Evolutionary conservation across 1,140 invertebrate genomes (phyloP), one percentile per base, ranked within the genome.

Genomic region (Drosophila obscura): DNA sequence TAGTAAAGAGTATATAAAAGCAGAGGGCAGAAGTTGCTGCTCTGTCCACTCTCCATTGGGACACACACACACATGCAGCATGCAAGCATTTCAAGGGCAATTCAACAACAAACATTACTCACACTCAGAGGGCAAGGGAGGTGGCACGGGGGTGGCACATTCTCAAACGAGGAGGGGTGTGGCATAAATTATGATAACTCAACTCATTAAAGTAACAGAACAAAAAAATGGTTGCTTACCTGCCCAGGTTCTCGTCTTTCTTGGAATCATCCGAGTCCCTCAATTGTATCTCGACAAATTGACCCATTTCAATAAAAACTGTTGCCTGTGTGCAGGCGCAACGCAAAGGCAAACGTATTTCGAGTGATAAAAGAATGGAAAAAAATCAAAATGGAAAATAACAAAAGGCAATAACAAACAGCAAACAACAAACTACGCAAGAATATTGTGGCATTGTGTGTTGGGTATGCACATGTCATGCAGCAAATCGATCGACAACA

Each of bases 191-290:
- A 26, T 53, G 13, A 6, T 8, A 66, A 66, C 43, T 55, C 31
- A 68, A 57, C n/a, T n/a, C 41, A 8, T 28, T 13, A 41, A n/a
- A 5, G 0, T n/a, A 56, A 69, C 48, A 16, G 19, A 31, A 31
- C 3, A 28, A 28, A 31, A 57, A 68, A 50, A 46, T 2, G 9
- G 59, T 52, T 45, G 75, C 89, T 91, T 94, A 97, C 96, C 95
- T 96, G 92, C 96, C 96, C 67, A 97, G 94, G 81, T 92, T 94
- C 92, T 97, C 96, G 92, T 98, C 96, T 90, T 96, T 95, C 90
- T 95, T 96, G 55, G 96, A 94, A 91, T 98, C 97, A 91, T 98
- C 96, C 91, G 94, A 94, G 93, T 98, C 97, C 94, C 94, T 95
- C 66, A 98, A 92, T 81, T 95, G 94, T 75, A 98, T 92, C 74